Evolutionary conservation across 2,113 vertebrate genomes (phyloP), one percentile per base, ranked within the genome.

Genomic region (Climacteris rufus): DNA sequence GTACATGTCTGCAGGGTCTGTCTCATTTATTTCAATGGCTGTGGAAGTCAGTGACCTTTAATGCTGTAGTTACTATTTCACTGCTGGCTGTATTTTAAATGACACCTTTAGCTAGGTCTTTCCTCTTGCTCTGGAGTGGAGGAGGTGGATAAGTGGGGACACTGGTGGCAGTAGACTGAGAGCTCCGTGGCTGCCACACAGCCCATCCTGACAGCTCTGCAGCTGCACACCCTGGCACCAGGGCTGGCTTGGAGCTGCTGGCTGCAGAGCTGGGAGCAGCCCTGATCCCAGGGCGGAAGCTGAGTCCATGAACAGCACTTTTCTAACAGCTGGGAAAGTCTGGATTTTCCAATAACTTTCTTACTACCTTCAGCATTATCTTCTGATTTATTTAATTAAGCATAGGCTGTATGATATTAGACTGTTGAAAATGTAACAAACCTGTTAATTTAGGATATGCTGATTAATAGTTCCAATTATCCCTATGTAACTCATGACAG

Each of bases 131-230:
- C 12, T 65, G 68, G 79, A 64, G 10, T 15, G 60, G 78, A 45
- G 64, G 63, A 64, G 71, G 27, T 23, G 37, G 31, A 0, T 60
- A 20, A 50, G 13, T 49, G 78, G 42, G 37, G 25, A 53, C 47
- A 10, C 25, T 2, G 10, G 39, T 47, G 49, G 44, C 31, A 79
- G 56, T 2, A 7, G 54, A 33, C n/a, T 49, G 21, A 3, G 40
- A 50, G 37, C 18, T 28, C 75, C 7, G 6, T 31, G 52, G n/a
- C 75, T 65, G 61, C 39, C 2, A 3, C 1, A 10, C 15, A 3
- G 30, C 3, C 0, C 0, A 4, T 11, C 45, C 83, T 40, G 54
- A 12, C 27, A 65, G 50, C 50, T 74, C 74, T 50, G 7, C 8
- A 2, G 30, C 64, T 81, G 50, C 59, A 42, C 53, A 45, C 0